phyloP scores from a whole-genome alignment of 2,888 invertebrate genomes.

The Himalopsyche japonica region DNA sequence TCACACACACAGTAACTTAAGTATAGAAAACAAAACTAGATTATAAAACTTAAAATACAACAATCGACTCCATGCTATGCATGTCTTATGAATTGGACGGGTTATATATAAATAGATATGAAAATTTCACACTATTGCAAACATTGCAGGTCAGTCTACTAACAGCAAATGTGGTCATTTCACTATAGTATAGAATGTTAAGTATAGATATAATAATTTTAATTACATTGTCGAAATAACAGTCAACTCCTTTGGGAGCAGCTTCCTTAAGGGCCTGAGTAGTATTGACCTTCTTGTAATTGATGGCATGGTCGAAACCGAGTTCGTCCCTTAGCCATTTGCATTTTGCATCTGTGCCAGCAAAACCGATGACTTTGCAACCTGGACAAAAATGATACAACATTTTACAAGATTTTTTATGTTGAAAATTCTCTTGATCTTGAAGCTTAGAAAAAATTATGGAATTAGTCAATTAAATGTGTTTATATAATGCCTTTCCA shows the following conservation, averaged over 20 bases:
- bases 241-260: slow-evolving; percentile 73
- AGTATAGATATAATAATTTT: neutral
- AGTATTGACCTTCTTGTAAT: slow-evolving; percentile 69
- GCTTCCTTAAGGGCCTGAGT: slow-evolving; percentile 59
- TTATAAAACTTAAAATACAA: too few relatives aligned
- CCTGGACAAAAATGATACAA: slow-evolving; percentile 48
- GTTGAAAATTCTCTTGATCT: neutral
- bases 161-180: neutral
- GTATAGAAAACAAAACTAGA: too few relatives aligned
- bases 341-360: slow-evolving; percentile 72
- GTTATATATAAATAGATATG: too few relatives aligned
- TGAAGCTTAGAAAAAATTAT: neutral
- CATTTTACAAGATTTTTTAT: neutral
- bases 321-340: slow-evolving; percentile 67
- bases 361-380: slow-evolving; percentile 71
- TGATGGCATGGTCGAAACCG: slow-evolving; percentile 70
- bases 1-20: too few relatives aligned
- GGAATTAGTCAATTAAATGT: too few relatives aligned
- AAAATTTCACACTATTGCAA: too few relatives aligned
- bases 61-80: too few relatives aligned
- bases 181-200: neutral
- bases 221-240: slow-evolving; percentile 77
- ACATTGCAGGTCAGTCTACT: too few relatives aligned
- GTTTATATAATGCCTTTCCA: too few relatives aligned
- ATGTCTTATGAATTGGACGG: too few relatives aligned